These are phyloP conservation scores for Chrysolina haemoptera DNA, from an alignment of 2,888 invertebrate genomes.

Conservation along the genomic window DNA sequence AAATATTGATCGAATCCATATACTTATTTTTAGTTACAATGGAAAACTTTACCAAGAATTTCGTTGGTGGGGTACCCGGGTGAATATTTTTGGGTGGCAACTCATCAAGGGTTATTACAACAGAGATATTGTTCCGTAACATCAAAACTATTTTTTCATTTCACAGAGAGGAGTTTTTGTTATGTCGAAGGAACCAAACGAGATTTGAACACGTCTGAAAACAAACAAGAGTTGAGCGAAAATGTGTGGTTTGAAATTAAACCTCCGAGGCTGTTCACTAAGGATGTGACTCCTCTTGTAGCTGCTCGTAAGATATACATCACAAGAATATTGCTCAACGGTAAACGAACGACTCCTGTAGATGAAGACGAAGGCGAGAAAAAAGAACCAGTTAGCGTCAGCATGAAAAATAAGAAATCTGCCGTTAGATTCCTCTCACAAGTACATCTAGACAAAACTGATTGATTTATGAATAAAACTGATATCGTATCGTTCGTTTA, in stretches of 20 bases:
- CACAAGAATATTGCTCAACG: conserved; percentile 56
- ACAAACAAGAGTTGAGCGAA: conserved; percentile 51
- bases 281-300: conserved; percentile 52
- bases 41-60: no score
- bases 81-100: no score
- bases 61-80: no score
- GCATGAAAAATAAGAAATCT: conserved; percentile 47
- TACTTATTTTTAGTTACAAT: no score
- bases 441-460: conserved; percentile 14
- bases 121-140: no score
- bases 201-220: conserved; percentile 53
- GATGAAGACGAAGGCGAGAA: conserved; percentile 32
- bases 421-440: conserved; percentile 49
- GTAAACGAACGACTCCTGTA: conserved; percentile 47
- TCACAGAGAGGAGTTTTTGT: conserved; percentile 53
- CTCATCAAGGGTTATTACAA: neutral
- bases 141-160: no score
- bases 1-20: no score
- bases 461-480: conserved; percentile 1
- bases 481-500: no score
- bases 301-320: conserved; percentile 61
- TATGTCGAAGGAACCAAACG: conserved; percentile 57
- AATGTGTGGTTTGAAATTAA: conserved; percentile 59
- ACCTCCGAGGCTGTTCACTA: conserved; percentile 55
- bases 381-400: conserved; percentile 34